Base-by-base conservation (phyloP, 2,113 vertebrate genomes). In the Anhinga anhinga region DNA sequence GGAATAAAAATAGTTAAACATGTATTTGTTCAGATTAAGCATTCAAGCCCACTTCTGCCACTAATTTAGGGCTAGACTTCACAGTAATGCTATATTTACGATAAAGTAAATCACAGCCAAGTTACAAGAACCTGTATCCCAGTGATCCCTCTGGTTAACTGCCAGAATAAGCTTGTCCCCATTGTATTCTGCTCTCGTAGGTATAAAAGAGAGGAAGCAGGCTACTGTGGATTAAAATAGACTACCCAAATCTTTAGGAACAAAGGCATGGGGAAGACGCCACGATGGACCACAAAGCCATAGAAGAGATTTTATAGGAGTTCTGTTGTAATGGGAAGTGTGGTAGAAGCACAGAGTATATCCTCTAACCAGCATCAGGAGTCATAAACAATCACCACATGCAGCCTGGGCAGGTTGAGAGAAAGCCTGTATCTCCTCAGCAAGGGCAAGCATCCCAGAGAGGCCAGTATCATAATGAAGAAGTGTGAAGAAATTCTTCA, bases 401-500 rank as follows among this genome's bases (percentile, higher is more conserved):
- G 13, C 34, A 76, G 15, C 18, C 38, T 49, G 13, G 44, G 7
- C 7, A 58, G 27, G 9, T 58, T 82, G 38, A 91, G 66, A 79
- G 23, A 74, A 88, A 85, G 38, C 4, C n/a, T 0, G 0, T 10
- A 30, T 26, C 30, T 82, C 45, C 36, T n/a, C 38, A 34, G 42
- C 40, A 85, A 70, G 11, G 2, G 2, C 38, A 85, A 70, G 23
- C 26, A 62, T 5, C 26, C 18, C 70, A 58, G 23, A 44, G 13
- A 74, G 6, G 18, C 42, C 32, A 62, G 20, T 19, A 70, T 16
- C 44, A 44, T 50, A 73, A 11, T 1, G 4, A 58, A 34, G 14
- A 25, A 52, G 38, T 1, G 2, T 36, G 29, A 76, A 86, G 49
- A 63, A 76, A 47, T 25, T 59, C 12, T 56, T 81, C 15, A 52